Conservation (phyloP, 1,140 invertebrate species). For the Choristoneura fumiferana region DNA sequence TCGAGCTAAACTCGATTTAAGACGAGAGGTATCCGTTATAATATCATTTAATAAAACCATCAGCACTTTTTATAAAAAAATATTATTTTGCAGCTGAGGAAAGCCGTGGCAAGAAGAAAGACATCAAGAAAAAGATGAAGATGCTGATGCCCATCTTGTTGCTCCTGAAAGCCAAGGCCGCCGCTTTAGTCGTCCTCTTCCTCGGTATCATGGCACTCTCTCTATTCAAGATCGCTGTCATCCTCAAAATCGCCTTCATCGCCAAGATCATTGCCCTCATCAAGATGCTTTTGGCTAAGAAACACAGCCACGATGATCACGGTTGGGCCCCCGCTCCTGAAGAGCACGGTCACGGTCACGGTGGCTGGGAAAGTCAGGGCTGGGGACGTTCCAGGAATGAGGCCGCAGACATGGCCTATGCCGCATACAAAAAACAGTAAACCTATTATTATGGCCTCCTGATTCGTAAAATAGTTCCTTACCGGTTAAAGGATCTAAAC, state of each 20-base stretch:
- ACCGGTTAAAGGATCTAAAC: background rate
- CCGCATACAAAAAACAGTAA: constrained; percentile 75
- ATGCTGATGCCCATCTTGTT: constrained; percentile 59
- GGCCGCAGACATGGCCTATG: constrained; percentile 82
- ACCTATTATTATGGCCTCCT: constrained; percentile 20
- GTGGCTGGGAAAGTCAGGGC: constrained; percentile 74
- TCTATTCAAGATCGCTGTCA: constrained; percentile 58
- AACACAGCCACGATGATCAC: constrained; percentile 83
- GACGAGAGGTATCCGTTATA: no score
- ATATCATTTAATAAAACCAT: no score
- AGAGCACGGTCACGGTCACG: constrained; percentile 71
- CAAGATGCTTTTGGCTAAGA: constrained; percentile 81
- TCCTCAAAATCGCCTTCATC: constrained; percentile 68
- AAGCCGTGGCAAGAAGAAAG: constrained; percentile 68
- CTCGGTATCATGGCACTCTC: constrained; percentile 64
- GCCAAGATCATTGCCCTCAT: constrained; percentile 60
- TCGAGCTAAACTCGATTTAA: no score
- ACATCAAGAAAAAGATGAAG: constrained; percentile 66
- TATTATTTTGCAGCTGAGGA: constrained; percentile 48
- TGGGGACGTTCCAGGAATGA: constrained; percentile 79
- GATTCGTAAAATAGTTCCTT: background rate
- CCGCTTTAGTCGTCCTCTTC: constrained; percentile 45
- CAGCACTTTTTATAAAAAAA: background rate
- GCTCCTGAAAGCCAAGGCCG: constrained; percentile 58
- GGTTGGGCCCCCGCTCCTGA: constrained; percentile 82